Conservation (phyloP, 2,797 vertebrate species). For the Cryptoprocta ferox region DNA sequence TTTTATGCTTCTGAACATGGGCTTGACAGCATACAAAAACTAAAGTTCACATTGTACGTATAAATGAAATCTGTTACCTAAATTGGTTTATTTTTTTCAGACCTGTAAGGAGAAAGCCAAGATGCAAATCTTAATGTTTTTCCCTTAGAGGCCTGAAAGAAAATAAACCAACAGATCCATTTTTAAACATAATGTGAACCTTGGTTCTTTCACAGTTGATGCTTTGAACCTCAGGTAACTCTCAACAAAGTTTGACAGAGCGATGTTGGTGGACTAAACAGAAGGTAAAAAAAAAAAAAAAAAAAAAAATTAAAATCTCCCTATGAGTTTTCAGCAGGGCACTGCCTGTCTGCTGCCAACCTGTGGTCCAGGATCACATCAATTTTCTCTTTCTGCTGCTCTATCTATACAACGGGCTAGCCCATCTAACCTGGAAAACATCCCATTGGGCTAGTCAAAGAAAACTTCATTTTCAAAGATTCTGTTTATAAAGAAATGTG, state of each 20-base stretch:
- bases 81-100: constrained; percentile 65
- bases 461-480: constrained; percentile 17
- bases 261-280: not conserved
- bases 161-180: constrained; percentile 66
- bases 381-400: not conserved
- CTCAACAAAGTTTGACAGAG: not conserved
- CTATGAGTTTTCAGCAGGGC: not conserved
- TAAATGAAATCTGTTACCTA: constrained; percentile 69
- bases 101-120: constrained; percentile 63
- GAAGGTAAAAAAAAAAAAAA: not conserved
- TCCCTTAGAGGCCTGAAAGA: constrained; percentile 64
- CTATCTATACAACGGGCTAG: not conserved
- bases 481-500: constrained; percentile 11
- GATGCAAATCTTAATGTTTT: constrained; percentile 40
- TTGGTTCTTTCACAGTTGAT: constrained; percentile 18
- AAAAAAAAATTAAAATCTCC: constrained; percentile 35
- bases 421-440: constrained; percentile 45
- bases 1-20: constrained; percentile 68
- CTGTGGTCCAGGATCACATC: not conserved
- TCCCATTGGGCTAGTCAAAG: not conserved
- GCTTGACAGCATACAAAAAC: constrained; percentile 56
- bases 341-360: not conserved
- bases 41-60: constrained; percentile 53
- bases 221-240: constrained; percentile 35
- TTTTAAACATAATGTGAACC: constrained; percentile 60